Base-by-base conservation (phyloP, 2,113 vertebrate genomes). In the Rhadina sibilatrix region DNA sequence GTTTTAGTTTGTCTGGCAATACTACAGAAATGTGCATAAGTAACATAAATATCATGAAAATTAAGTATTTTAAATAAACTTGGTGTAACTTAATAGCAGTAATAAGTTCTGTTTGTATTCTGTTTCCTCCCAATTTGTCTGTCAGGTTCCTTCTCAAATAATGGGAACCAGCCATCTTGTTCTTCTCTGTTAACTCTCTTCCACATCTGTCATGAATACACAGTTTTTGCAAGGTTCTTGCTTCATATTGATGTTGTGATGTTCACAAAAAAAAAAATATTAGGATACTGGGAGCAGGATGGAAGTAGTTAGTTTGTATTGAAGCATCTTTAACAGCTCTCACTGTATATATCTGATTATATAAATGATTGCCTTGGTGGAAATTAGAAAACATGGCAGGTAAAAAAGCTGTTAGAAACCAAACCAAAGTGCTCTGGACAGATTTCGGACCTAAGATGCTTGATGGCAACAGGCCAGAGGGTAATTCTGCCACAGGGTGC, bases 1-100 rank as follows among this genome's bases (percentile, higher is more conserved):
- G 16, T 80, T 94, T 88, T 83, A 76, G 93, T 69, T 80, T 59
- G n/a, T 59, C 79, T 88, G 90, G 76, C 75, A 90, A 6, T 88
- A 31, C 54, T 77, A 72, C 38, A 89, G 75, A 77, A 88, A 92
- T 81, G 24, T 61, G 57, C 54, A 47, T 66, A 87, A 93, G 21
- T 88, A 52, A 63, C 1, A 5, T 83, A 94, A 95, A 89, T 70
- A 85, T 79, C 2, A 47, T 37, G 16, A 77, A 89, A 83, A 38
- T 54, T 35, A 59, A 75, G 8, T 83, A 44, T 52, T 90, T 91
- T 49, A 38, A 74, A 50, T 42, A 80, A 68, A 22, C 28, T 70
- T 87, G 47, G 3, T 60, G 49, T 71, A 28, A 72, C 15, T 54
- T 74, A 61, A 18, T 82, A 72, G 27, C 75, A 66, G 25, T 46